Evolutionary conservation across 2,888 invertebrate genomes (phyloP), one percentile per base, ranked within the genome.

Genomic region (Geophilus truncorum): DNA sequence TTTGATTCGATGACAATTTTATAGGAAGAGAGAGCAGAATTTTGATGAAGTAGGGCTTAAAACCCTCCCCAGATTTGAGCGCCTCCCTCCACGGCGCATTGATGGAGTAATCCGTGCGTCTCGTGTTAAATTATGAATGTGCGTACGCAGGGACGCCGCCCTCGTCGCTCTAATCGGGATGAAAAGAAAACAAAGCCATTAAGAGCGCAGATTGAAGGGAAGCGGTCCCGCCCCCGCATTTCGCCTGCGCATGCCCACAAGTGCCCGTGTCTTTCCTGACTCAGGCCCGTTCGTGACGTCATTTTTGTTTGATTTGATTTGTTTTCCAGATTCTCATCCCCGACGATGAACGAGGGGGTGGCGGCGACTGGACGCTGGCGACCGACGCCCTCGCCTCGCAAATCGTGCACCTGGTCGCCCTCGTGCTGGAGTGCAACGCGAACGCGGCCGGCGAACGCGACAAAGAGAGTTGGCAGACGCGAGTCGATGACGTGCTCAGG

Each of bases 401-500:
- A 10, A 30, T 81, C n/a, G 34, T 80, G 77, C 80, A 80, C 21
- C 78, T 81, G 1, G 45, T 80, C n/a, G 76, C 80, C 12, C 25
- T 28, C 28, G 51, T 81, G 30, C 32, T 80, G 77, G 77, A 36
- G 12, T n/a, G 77, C 6, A 36, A 18, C 23, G 77, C 77, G 23
- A 4, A 21, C 40, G 80, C 34, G 30, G 23, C 30, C 77, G 21
- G 18, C 34, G 23, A 32, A 34, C 34, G 15, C 77, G 32, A 77
- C 77, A 78, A 78, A 75, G 40, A 78, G 36, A 21, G 21, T 21
- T 62, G 77, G 79, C 34, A 75, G 77, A 32, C 32, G 45, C 80
- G 83, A 75, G 75, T 83, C 21, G 82, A 86, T 82, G 88, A 88
- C 82, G 84, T 87, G n/a, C 85, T 87, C 80, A 87, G 87, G 87